Percentiles rank a stretch among this genome's conserved stretches.
Conservation (phyloP, 2,113 vertebrate genomes). For the Larimichthys polyactis region DNA sequence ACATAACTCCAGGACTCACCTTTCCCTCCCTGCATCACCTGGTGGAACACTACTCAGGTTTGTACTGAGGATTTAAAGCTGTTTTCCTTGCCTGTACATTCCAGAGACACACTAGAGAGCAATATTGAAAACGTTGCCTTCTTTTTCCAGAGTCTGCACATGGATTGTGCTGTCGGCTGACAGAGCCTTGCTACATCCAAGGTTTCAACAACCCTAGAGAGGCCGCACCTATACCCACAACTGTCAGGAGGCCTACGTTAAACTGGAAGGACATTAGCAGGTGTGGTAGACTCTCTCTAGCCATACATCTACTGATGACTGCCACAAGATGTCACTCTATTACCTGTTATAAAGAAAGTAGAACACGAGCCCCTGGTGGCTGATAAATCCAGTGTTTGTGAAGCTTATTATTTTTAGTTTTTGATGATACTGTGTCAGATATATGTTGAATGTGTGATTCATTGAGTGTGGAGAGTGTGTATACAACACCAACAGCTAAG, state of each 20-base stretch:
- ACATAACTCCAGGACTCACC: slow-evolving; percentile 86
- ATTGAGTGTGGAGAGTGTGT: not conserved
- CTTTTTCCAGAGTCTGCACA: slow-evolving; percentile 77
- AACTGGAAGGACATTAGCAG: slow-evolving; percentile 89
- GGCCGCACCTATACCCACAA: slow-evolving; percentile 52
- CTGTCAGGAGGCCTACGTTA: slow-evolving; percentile 76
- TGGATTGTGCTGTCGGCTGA: slow-evolving; percentile 85
- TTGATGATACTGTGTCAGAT: slow-evolving; percentile 6
- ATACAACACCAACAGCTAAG: slow-evolving; percentile 17
- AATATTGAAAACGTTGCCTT: not conserved
- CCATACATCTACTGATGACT: not conserved
- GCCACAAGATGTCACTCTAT: slow-evolving; percentile 54
- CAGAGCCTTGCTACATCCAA: slow-evolving; percentile 81
- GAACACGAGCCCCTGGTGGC: not conserved
- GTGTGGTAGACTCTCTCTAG: slow-evolving; percentile 70
- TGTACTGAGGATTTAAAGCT: not conserved
- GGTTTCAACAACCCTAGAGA: slow-evolving; percentile 7
- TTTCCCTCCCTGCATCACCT: slow-evolving; percentile 87
- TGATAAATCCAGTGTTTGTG: not conserved
- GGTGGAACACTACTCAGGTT: slow-evolving; percentile 90
- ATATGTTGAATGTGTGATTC: not conserved
- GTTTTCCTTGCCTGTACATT: not conserved
- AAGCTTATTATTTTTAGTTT: not conserved
- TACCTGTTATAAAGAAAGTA: not conserved
- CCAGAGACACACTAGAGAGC: not conserved